A percentile compares a stretch with the other conserved stretches of the same genome.
phyloP scores from a whole-genome alignment of 2,113 vertebrate genomes.

The Chamaea fasciata region DNA sequence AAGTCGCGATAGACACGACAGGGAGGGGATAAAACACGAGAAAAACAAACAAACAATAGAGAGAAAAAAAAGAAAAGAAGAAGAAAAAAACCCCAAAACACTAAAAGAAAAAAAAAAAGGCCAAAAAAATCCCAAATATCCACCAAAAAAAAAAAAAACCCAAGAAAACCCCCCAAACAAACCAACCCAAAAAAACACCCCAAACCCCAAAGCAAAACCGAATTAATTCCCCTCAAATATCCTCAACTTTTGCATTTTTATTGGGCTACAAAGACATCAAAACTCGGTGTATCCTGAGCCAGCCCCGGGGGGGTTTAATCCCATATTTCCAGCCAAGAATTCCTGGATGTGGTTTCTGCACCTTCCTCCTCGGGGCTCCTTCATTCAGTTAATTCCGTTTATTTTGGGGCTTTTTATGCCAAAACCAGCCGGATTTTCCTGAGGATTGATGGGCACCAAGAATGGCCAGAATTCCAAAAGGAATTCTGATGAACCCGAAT shows the following conservation, averaged over 20 bases:
- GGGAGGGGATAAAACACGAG: not conserved
- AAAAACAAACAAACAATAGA: not conserved
- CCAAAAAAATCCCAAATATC: not conserved
- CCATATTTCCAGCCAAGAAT: not conserved
- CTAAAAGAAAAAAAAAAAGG: too few relatives aligned
- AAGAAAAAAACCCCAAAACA: too few relatives aligned
- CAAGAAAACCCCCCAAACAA: not conserved
- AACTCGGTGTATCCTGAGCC: not conserved
- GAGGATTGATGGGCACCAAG: not conserved
- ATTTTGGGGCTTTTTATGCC: not conserved
- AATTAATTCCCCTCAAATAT: not conserved
- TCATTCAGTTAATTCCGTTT: not conserved
- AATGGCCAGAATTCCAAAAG: not conserved
- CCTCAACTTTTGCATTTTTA: not conserved
- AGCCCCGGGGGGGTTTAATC: not conserved
- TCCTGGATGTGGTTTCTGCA: not conserved
- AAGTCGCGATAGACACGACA: not conserved
- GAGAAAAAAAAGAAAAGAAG: too few relatives aligned
- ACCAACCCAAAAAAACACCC: too few relatives aligned
- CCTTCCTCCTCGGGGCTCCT: not conserved
- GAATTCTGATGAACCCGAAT: not conserved
- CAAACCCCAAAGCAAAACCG: not conserved
- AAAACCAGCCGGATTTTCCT: not conserved
- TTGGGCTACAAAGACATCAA: not conserved
- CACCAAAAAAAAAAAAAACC: too few relatives aligned